Evolutionary conservation across 2,113 vertebrate species (phyloP).

Genomic region (Canis aureus): DNA sequence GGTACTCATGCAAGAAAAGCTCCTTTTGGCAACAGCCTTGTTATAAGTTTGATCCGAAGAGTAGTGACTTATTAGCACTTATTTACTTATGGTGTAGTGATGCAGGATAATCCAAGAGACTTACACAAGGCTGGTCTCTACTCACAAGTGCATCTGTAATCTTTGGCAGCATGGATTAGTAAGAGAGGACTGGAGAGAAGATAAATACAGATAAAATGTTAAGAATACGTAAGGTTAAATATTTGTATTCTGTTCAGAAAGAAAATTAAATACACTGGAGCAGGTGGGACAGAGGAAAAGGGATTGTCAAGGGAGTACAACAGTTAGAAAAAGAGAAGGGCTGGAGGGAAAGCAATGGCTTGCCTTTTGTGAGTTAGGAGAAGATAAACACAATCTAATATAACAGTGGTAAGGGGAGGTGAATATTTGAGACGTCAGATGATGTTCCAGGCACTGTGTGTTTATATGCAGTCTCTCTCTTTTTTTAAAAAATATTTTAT

Average conservation of each 20-base stretch:
- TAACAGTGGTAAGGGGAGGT: background rate
- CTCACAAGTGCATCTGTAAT: background rate
- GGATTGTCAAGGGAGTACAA: background rate
- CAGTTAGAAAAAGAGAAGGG: background rate
- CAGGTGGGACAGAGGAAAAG: constrained; percentile 22
- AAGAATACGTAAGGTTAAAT: constrained; percentile 32
- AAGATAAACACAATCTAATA: background rate
- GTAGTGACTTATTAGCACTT: background rate
- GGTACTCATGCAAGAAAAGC: background rate
- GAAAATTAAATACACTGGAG: background rate
- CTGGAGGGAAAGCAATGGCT: background rate
- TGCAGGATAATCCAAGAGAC: background rate
- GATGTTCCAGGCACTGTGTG: too few relatives aligned
- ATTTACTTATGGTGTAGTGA: background rate
- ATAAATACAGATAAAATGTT: constrained; percentile 35
- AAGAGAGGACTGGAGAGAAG: background rate
- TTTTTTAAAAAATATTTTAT: too few relatives aligned
- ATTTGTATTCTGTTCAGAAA: background rate
- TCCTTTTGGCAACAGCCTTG: background rate
- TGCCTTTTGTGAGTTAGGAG: background rate
- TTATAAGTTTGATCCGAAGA: background rate
- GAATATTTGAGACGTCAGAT: background rate
- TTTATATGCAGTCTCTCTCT: background rate
- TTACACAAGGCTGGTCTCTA: background rate
- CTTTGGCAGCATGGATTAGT: background rate